Evolutionary conservation across 2,888 invertebrate species (phyloP).

Genomic region (Exephanes ischioxanthus): DNA sequence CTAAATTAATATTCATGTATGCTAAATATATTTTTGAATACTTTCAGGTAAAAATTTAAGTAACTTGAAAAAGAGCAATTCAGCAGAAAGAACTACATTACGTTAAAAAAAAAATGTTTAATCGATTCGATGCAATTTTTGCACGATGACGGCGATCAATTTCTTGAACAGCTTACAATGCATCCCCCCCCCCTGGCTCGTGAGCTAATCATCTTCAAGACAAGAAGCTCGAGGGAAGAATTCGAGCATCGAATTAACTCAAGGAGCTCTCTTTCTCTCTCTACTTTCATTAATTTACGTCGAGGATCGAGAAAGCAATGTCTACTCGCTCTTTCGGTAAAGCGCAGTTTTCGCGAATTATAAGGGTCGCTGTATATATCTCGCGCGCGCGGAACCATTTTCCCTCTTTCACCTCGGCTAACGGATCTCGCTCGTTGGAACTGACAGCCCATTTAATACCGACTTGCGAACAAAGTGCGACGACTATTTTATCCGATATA

Average conservation of each 20-base stretch:
- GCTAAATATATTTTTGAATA: neutral
- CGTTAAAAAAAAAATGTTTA: too few species aligned
- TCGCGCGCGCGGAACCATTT: constrained; percentile 10
- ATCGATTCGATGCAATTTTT: neutral
- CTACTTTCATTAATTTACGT: constrained; percentile 70
- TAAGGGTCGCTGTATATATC: constrained; percentile 68
- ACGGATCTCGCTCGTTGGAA: constrained; percentile 73
- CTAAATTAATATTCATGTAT: neutral
- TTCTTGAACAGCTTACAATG: neutral
- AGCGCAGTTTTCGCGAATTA: constrained; percentile 77
- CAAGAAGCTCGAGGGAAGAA: neutral
- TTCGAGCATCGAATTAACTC: constrained; percentile 51
- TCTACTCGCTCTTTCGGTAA: constrained; percentile 63
- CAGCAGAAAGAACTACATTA: neutral
- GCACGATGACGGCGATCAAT: neutral
- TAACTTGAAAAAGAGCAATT: neutral
- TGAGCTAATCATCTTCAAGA: neutral
- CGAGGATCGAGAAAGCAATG: constrained; percentile 66
- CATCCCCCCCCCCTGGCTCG: neutral
- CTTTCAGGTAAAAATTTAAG: neutral
- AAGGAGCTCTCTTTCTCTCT: constrained; percentile 21
- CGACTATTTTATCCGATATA: constrained; percentile 33
- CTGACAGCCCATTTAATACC: constrained; percentile 78
- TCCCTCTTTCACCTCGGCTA: constrained; percentile 70
- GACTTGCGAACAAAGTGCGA: constrained; percentile 58